A percentile compares a stretch with the other conserved stretches of the same genome.
phyloP scores from a whole-genome alignment of 2,113 vertebrate genomes.

The Psilopsiagon aymara region DNA sequence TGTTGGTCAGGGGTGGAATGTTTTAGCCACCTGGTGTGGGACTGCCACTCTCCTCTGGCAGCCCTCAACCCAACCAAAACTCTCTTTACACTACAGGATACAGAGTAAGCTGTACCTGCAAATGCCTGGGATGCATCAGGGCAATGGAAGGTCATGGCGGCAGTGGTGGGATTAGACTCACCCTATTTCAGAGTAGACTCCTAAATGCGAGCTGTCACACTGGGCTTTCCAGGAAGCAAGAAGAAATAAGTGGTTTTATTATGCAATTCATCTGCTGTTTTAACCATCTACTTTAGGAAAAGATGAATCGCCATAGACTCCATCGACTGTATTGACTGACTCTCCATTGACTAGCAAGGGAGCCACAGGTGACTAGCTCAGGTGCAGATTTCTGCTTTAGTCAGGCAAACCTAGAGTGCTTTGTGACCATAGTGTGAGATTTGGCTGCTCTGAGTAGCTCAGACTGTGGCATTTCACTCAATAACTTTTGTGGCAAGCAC shows the following conservation, averaged over 20 bases:
- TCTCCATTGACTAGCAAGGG: neutral
- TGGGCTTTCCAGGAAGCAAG: neutral
- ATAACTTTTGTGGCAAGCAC: neutral
- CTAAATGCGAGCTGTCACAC: neutral
- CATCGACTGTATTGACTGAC: slow-evolving; percentile 24
- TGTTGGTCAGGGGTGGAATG: neutral
- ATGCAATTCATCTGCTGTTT: slow-evolving; percentile 19
- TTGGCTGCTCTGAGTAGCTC: slow-evolving; percentile 20
- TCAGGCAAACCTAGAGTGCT: neutral
- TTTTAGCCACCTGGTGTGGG: neutral
- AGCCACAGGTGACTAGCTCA: slow-evolving; percentile 3
- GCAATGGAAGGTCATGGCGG: neutral
- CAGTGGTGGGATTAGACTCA: neutral
- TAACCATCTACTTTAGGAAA: slow-evolving; percentile 24
- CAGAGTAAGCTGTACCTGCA: neutral
- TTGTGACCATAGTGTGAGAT: neutral
- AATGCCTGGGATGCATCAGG: neutral
- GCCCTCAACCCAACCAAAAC: neutral
- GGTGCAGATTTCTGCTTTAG: neutral
- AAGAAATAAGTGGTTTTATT: neutral
- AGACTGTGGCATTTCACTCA: slow-evolving; percentile 14
- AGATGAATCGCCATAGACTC: neutral
- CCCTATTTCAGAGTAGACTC: neutral
- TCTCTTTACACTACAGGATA: neutral
- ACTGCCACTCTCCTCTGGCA: neutral